A percentile compares a stretch with the other conserved stretches of the same genome.
Evolutionary conservation across 2,888 invertebrate genomes (phyloP).

Genomic region (Vesta saturnalis): DNA sequence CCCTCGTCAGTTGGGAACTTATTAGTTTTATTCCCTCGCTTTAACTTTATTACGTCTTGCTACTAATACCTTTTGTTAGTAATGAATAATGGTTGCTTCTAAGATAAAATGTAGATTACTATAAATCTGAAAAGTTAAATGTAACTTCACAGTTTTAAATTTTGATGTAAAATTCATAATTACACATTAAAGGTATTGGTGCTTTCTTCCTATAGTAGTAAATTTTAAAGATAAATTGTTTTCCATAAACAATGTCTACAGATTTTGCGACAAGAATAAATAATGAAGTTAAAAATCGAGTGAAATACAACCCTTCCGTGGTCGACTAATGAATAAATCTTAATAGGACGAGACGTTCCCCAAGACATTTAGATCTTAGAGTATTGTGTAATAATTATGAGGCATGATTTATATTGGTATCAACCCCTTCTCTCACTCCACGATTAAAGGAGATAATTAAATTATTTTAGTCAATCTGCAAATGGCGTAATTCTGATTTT

Average conservation of each 20-base stretch:
- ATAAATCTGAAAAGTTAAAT: conserved; percentile 25
- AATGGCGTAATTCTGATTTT: conserved; percentile 23
- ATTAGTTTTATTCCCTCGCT: conserved; percentile 47
- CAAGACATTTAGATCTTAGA: conserved; percentile 45
- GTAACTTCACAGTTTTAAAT: not conserved
- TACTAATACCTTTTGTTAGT: conserved; percentile 40
- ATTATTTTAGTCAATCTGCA: conserved; percentile 48
- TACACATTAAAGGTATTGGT: not conserved
- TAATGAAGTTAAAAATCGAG: conserved; percentile 14
- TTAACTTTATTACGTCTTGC: conserved; percentile 45
- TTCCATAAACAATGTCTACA: not conserved
- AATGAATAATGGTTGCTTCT: conserved; percentile 38
- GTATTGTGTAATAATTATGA: conserved; percentile 46
- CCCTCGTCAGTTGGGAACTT: conserved; percentile 43
- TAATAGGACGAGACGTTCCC: conserved; percentile 42
- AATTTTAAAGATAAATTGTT: conserved; percentile 4
- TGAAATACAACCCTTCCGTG: conserved; percentile 30
- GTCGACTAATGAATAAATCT: conserved; percentile 41
- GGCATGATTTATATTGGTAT: conserved; percentile 45
- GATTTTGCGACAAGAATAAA: conserved; percentile 13
- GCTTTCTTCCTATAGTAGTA: not conserved
- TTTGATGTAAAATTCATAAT: not conserved
- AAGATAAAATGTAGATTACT: conserved; percentile 31
- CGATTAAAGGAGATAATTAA: conserved; percentile 55
- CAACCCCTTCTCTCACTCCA: conserved; percentile 41